Evolutionary conservation across 2,113 vertebrate genomes (phyloP), one percentile per base, ranked within the genome.

Genomic region (Syngnathus scovelli): DNA sequence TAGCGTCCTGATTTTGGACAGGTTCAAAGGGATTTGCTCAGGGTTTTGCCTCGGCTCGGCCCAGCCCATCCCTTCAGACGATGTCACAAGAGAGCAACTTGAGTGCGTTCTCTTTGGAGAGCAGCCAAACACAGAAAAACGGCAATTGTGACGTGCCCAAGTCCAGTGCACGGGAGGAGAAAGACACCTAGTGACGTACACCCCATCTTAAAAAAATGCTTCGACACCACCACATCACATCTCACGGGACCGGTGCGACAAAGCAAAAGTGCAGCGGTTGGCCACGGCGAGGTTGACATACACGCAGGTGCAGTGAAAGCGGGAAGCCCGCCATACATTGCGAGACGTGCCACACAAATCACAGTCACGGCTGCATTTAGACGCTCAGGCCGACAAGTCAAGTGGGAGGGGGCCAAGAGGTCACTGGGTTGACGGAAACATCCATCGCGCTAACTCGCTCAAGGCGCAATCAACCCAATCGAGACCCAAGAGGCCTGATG

Each of bases 391-490:
- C 27, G 33, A 77, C 61, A 70, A 59, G 63, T 77, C 76, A 59
- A 49, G 38, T 6, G 48, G 18, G 66, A n/a, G 49, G 19, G 39
- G 9, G 52, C 23, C 61, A 63, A 69, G 59, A 62, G 76, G 63
- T 67, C 64, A 64, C 75, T 75, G 75, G 77, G 77, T 41, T 78
- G 77, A 76, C 74, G 79, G 76, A 83, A 74, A 79, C 51, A 70
- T 73, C 68, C 68, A 44, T 19, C 3, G 4, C 36, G 16, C 36
- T 60, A 60, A 60, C 61, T 62, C n/a, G 12, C 41, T 44, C 12
- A 44, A 13, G 41, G 61, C 41, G 21, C 21, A 62, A 46, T 61
- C 38, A 41, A 58, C 37, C 37, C 60, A 43, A 61, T 62, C 12
- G 27, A 62, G 61, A 62, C 41, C 27, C n/a, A 44, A 44, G 21